Conservation (phyloP, 92 coral and sea anemone species). For the Scolanthus callimorphus region DNA sequence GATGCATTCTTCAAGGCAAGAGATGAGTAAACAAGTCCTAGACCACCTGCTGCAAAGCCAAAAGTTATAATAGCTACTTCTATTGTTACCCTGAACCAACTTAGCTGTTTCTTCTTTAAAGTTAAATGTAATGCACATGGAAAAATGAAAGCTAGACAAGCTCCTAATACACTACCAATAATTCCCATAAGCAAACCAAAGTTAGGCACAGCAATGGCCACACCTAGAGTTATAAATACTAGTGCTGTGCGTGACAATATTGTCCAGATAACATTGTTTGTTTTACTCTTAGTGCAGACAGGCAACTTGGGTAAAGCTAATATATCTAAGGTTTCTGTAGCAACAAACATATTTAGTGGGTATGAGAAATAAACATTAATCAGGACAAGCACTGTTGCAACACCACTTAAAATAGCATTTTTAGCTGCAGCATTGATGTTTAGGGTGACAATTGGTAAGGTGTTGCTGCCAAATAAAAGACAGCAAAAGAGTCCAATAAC, state of each 20-base stretch:
- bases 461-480: constrained; percentile 50
- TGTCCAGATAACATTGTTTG: constrained; percentile 45
- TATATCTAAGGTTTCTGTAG: constrained; percentile 61
- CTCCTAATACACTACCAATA: constrained; percentile 79
- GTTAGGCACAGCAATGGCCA: constrained; percentile 76
- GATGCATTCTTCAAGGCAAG: constrained; percentile 66
- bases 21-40: constrained; percentile 63
- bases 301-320: constrained; percentile 60
- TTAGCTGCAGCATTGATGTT: constrained; percentile 43
- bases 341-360: constrained; percentile 81
- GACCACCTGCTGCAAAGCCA: constrained; percentile 53
- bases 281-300: constrained; percentile 39
- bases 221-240: constrained; percentile 52
- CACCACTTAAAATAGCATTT: constrained; percentile 41
- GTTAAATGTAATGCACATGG: constrained; percentile 71
- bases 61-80: constrained; percentile 46
- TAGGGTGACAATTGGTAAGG: constrained; percentile 48
- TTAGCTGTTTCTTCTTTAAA: constrained; percentile 46
- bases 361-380: constrained; percentile 69
- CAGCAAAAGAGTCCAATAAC: constrained; percentile 61
- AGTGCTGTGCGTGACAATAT: constrained; percentile 32
- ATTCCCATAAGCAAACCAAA: constrained; percentile 76
- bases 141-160: constrained; percentile 60
- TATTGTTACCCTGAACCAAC: constrained; percentile 34
- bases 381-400: constrained; percentile 44